A percentile compares a stretch with the other conserved stretches of the same genome.
Evolutionary conservation across 92 coral and sea anemone genomes (phyloP).

Genomic region (Hydrozoanthus gracilis): DNA sequence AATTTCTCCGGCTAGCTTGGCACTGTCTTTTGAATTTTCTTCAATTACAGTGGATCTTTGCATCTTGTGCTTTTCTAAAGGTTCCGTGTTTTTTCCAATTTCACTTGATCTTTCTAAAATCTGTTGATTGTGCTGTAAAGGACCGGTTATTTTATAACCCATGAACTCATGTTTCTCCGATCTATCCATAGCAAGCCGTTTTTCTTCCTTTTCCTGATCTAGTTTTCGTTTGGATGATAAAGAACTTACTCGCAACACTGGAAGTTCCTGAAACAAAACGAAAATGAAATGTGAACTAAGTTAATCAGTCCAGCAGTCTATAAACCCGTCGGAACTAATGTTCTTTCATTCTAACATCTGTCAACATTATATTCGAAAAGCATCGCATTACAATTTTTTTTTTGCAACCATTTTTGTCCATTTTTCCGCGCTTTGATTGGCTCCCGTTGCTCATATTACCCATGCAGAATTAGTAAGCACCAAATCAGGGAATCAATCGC

Average conservation of each 20-base stretch:
- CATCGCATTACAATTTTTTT: too few relatives aligned
- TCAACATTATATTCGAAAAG: too few relatives aligned
- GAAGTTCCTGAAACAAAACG: background rate
- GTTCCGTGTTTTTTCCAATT: background rate
- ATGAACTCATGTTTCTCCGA: conserved; percentile 2
- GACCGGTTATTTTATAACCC: background rate
- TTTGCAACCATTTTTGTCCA: too few relatives aligned
- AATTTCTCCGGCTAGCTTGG: background rate
- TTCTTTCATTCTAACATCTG: too few relatives aligned
- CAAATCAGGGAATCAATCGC: too few relatives aligned
- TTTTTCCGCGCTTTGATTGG: too few relatives aligned
- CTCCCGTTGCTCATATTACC: too few relatives aligned
- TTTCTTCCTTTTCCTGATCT: background rate
- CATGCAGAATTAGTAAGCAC: too few relatives aligned
- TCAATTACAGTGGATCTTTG: background rate
- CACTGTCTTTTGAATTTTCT: background rate
- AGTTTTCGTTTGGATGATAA: background rate
- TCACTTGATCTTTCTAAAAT: background rate
- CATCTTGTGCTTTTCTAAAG: background rate
- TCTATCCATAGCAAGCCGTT: background rate
- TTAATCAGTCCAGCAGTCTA: background rate
- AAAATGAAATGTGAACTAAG: background rate
- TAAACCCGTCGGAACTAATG: background rate
- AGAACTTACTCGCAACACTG: background rate
- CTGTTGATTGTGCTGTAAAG: background rate